phyloP scores from a whole-genome alignment of 2,797 vertebrate species.

The Sebastes hubbsi region DNA sequence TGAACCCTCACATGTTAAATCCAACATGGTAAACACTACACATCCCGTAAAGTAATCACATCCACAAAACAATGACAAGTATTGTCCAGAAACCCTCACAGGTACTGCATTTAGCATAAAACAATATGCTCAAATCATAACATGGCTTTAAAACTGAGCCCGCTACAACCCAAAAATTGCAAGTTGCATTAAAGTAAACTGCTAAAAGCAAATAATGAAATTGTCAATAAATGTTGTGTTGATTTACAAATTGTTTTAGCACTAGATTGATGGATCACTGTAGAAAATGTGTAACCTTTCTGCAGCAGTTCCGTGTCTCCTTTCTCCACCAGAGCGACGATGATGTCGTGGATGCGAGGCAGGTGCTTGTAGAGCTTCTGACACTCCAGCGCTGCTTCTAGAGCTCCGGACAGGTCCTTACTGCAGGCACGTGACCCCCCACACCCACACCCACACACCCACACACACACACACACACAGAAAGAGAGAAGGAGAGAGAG shows the following conservation, averaged over 20 bases:
- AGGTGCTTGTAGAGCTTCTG: slow-evolving; percentile 83
- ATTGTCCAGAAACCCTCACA: too few relatives aligned
- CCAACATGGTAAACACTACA: too few relatives aligned
- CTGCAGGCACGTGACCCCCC: slow-evolving; percentile 65
- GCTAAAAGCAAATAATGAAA: not conserved
- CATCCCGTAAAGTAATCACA: too few relatives aligned
- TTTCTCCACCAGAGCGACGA: slow-evolving; percentile 88
- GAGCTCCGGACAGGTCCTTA: slow-evolving; percentile 82
- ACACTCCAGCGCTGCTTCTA: slow-evolving; percentile 83
- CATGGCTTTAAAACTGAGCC: too few relatives aligned
- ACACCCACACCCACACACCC: not conserved
- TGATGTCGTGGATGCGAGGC: slow-evolving; percentile 87
- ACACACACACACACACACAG: not conserved
- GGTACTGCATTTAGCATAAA: too few relatives aligned
- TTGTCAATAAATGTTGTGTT: not conserved
- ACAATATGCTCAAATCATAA: too few relatives aligned
- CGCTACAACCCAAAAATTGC: too few relatives aligned
- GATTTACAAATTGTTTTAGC: not conserved
- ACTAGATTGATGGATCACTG: not conserved
- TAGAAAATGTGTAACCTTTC: slow-evolving; percentile 83
- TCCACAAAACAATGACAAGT: too few relatives aligned
- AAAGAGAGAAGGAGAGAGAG: not conserved
- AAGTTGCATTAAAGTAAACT: not conserved
- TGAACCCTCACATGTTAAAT: too few relatives aligned
- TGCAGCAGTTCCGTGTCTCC: slow-evolving; percentile 90